Evolutionary conservation across 2,797 vertebrate species (phyloP), one percentile per base, ranked within the genome.

Genomic region (Catamblyrhynchus diadema): DNA sequence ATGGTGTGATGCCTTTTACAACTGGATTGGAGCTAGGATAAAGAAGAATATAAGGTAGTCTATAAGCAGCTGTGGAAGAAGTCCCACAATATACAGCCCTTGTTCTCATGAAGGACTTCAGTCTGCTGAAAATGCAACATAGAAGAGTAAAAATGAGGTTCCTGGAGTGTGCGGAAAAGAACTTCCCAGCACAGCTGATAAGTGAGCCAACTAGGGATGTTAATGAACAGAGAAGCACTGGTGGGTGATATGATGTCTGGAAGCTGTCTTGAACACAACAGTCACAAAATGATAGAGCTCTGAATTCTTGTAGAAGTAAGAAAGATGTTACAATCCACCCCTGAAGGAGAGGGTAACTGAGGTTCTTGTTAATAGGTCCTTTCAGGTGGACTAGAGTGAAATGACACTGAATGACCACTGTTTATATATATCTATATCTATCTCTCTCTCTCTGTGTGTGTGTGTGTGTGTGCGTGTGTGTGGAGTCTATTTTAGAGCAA

Each of bases 321-420:
- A 16, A 32, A 17, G 27, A 18, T 65, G 22, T 27, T 35, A 35
- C 7, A 41, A 42, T 5, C 3, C 12, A 17, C 3, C 14, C 16
- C 22, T 50, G 35, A 57, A 50, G 8, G 21, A 0, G 1, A 74
- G 14, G 14, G 21, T 32, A 25, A 25, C 18, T 41, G 32, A 48
- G 14, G 17, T 25, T 42, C 42, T 33, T 57, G 42, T 41, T 48
- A 27, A 32, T 14, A 42, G 21, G 48, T 57, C 17, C 4, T 33
- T 50, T 65, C 1, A 0, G 17, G 32, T 18, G 32, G 11, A 42
- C 30, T 65, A 50, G 32, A 50, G 60, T 42, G 18, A 65, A 74
- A 84, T 14, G 3, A 41, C 13, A 14, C 32, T 27, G 42, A 50
- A 35, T 57, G 44, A 48, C 13, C 0, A 0, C 16, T 64, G 20